A percentile compares a stretch with the other conserved stretches of the same genome.
phyloP scores from a whole-genome alignment of 2,113 vertebrate genomes.

The Halcyon senegalensis region DNA sequence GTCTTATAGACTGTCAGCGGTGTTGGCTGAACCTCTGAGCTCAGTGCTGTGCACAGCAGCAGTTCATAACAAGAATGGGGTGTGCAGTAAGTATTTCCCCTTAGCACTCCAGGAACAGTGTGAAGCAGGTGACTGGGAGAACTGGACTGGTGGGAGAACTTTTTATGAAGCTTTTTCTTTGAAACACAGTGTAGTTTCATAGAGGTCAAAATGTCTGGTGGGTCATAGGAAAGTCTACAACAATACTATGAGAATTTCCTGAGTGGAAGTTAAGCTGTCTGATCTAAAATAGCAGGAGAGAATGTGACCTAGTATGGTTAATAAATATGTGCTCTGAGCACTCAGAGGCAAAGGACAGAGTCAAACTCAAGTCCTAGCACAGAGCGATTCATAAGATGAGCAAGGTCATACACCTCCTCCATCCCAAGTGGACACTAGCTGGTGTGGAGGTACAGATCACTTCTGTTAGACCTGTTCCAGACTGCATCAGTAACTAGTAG shows the following conservation, averaged over 20 bases:
- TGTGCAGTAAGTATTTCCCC: not conserved
- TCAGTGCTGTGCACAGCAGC: not conserved
- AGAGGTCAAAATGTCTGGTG: not conserved
- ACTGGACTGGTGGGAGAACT: not conserved
- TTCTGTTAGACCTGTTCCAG: not conserved
- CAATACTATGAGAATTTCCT: not conserved
- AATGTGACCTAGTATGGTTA: not conserved
- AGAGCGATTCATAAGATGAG: not conserved
- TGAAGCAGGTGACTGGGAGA: not conserved
- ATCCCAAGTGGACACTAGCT: not conserved
- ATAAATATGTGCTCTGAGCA: not conserved
- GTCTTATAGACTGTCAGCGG: not conserved
- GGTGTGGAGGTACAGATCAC: not conserved
- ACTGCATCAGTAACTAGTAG: not conserved
- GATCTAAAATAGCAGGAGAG: not conserved
- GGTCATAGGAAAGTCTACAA: not conserved
- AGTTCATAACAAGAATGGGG: not conserved
- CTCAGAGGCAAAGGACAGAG: not conserved
- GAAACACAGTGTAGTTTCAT: not conserved
- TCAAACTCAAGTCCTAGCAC: not conserved
- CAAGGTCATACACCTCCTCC: not conserved
- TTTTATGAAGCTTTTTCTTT: not conserved
- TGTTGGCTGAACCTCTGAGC: not conserved
- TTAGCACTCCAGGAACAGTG: not conserved
- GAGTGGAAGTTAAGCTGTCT: not conserved